phyloP scores from a whole-genome alignment of 2,888 invertebrate genomes.

The Chloroclystis v-ata region DNA sequence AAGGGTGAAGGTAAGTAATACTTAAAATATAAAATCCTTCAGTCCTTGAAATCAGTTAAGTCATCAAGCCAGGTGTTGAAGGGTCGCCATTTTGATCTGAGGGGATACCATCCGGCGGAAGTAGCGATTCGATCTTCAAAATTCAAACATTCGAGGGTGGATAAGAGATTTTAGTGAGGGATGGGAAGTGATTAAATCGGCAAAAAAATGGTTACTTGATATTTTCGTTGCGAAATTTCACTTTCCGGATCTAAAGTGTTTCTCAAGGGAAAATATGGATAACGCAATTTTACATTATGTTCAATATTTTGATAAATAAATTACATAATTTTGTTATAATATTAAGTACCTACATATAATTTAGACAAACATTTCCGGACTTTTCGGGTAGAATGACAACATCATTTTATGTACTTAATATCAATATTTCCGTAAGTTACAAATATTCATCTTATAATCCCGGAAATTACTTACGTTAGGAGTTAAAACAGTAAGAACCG shows the following conservation, averaged over 20 bases:
- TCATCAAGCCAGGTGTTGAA: conserved; percentile 42
- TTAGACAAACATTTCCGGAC: too few species aligned
- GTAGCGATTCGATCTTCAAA: conserved; percentile 32
- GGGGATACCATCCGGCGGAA: conserved; percentile 52
- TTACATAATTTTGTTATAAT: too few species aligned
- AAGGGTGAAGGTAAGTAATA: neutral
- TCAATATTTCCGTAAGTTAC: too few species aligned
- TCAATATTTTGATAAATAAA: too few species aligned
- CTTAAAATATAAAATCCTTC: conserved; percentile 7
- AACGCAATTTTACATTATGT: too few species aligned
- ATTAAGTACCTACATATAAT: too few species aligned
- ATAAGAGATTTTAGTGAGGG: too few species aligned
- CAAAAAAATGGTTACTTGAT: conserved; percentile 15
- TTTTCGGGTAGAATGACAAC: too few species aligned
- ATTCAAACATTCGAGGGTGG: conserved; percentile 23
- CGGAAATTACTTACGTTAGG: too few species aligned
- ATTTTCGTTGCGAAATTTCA: conserved; percentile 8
- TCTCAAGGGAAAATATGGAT: neutral
- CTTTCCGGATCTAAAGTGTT: neutral
- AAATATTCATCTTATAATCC: too few species aligned
- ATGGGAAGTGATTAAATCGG: conserved; percentile 30
- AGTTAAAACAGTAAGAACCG: too few species aligned
- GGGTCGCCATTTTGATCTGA: conserved; percentile 43
- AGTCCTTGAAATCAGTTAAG: conserved; percentile 13
- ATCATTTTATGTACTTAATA: too few species aligned